These are phyloP conservation scores for Dolichopus griseipennis DNA, from an alignment of 2,888 invertebrate genomes.

Conservation along the genomic window DNA sequence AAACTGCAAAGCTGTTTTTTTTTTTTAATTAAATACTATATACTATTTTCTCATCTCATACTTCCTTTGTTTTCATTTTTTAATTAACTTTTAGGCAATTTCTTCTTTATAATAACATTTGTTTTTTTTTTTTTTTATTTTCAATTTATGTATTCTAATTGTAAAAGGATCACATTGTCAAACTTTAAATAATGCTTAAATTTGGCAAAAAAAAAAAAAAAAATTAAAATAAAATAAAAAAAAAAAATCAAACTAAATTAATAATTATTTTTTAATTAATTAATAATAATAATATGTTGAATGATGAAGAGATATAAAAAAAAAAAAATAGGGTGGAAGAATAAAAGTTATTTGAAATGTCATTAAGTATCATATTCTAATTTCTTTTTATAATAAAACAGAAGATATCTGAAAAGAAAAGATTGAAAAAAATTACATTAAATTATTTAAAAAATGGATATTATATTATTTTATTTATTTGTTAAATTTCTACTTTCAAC, in stretches of 20 bases:
- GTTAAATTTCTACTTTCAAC: too few relatives aligned
- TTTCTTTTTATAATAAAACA: constrained; percentile 95
- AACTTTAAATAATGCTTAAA: constrained; percentile 4
- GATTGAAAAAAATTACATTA: background rate
- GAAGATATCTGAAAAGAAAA: constrained; percentile 65
- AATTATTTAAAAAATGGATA: constrained; percentile 7
- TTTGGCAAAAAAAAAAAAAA: constrained; percentile 4
- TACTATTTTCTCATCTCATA: background rate
- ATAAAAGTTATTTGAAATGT: background rate
- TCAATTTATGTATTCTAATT: background rate
- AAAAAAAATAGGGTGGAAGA: background rate
- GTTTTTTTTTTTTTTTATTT: constrained; percentile 16
- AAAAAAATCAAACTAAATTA: background rate
- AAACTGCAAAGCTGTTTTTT: constrained; percentile 3
- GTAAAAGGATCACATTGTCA: background rate
- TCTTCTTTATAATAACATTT: constrained; percentile 24
- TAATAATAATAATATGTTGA: background rate
- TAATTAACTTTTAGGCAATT: constrained; percentile 17
- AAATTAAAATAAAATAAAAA: background rate
- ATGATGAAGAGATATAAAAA: background rate
- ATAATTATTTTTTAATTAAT: constrained; percentile 10
- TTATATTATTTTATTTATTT: background rate
- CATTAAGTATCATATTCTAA: constrained; percentile 63
- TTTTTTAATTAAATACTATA: constrained; percentile 12
- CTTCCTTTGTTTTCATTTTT: constrained; percentile 8